phyloP scores from a whole-genome alignment of 2,888 invertebrate species.

The Pachydiplax longipennis region DNA sequence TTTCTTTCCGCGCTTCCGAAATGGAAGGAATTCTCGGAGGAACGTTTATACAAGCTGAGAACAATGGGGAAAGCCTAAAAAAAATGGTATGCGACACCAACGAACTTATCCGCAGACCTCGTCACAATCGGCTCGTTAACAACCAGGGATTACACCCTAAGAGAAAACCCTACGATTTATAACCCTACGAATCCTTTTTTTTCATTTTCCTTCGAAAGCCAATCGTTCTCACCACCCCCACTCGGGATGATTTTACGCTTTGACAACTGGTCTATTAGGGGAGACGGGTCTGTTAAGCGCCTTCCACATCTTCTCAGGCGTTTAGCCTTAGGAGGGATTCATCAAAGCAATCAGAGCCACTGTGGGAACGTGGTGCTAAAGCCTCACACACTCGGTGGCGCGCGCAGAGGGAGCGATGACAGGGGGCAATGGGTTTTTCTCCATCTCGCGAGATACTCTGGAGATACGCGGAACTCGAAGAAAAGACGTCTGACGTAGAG shows the following conservation, averaged over 20 bases:
- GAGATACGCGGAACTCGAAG: neutral
- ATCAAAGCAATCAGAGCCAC: slow-evolving; percentile 41
- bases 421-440: slow-evolving; percentile 16
- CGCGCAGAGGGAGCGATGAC: neutral
- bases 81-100: neutral
- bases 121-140: neutral
- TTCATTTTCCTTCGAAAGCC: neutral
- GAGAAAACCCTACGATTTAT: neutral
- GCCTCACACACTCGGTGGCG: neutral
- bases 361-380: slow-evolving; percentile 22
- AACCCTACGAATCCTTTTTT: neutral
- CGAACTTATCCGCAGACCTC: neutral
- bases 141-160: neutral
- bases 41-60: too few species aligned
- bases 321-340: neutral
- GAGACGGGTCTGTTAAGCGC: neutral
- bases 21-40: too few species aligned
- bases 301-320: neutral
- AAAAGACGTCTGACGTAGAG: neutral
- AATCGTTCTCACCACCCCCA: neutral
- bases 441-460: neutral
- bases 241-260: neutral
- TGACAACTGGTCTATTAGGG: neutral
- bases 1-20: too few species aligned
- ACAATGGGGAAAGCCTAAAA: neutral